A percentile compares a stretch with the other conserved stretches of the same genome.
Evolutionary conservation across 2,113 vertebrate genomes (phyloP).

Genomic region (Barnardius zonarius): DNA sequence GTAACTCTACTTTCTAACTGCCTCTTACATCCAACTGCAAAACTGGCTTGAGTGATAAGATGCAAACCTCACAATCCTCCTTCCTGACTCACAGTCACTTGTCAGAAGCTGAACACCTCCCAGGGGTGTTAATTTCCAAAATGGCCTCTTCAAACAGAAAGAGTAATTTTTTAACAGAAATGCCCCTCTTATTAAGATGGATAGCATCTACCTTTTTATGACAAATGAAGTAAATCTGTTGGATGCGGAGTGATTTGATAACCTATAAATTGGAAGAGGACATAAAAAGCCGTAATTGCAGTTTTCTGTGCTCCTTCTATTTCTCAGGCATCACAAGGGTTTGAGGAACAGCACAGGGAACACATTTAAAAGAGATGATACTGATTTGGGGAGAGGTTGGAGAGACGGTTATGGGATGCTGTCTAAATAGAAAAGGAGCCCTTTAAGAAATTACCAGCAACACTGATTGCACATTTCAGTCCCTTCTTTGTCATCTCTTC

Average conservation of each 20-base stretch:
- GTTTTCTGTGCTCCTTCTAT: background rate
- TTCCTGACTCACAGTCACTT: background rate
- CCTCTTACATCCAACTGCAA: background rate
- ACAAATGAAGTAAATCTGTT: background rate
- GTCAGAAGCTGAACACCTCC: background rate
- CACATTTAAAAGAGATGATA: background rate
- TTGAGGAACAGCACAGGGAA: background rate
- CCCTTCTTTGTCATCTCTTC: background rate
- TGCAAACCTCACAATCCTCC: background rate
- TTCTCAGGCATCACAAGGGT: background rate
- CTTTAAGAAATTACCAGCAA: background rate
- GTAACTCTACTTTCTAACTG: background rate
- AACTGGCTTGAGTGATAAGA: background rate
- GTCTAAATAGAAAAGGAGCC: background rate
- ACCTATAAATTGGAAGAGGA: background rate
- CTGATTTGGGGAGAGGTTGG: background rate
- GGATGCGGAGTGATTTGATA: background rate
- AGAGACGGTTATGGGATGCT: background rate
- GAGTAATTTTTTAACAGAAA: background rate
- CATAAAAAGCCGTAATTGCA: background rate
- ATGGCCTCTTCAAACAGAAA: background rate
- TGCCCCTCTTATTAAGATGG: background rate
- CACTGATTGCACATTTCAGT: fast-evolving
- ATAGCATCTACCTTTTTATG: background rate
- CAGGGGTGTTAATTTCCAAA: background rate